These are phyloP conservation scores for Eucera pruinosa DNA, from an alignment of 2,888 invertebrate genomes.

Conservation along the genomic window DNA sequence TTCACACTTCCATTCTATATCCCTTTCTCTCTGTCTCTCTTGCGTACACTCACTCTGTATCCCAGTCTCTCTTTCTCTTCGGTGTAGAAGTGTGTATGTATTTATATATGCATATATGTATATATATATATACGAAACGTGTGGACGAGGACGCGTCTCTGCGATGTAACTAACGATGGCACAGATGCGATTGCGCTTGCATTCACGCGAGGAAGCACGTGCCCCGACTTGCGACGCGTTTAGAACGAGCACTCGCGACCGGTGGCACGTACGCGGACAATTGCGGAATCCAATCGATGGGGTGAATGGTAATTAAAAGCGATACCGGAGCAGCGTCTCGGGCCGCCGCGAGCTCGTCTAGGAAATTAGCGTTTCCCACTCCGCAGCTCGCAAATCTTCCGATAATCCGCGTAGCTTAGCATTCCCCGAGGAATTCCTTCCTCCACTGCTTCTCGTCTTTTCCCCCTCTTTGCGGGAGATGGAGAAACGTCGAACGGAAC, in stretches of 20 bases:
- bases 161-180: constrained; percentile 48
- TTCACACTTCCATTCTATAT: constrained; percentile 8
- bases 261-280: constrained; percentile 36
- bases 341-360: constrained; percentile 32
- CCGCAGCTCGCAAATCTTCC: constrained; percentile 1
- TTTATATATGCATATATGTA: constrained; percentile 1
- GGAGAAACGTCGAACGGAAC: too few relatives aligned
- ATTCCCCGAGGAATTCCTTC: neutral
- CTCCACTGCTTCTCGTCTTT: neutral
- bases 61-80: constrained; percentile 19
- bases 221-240: constrained; percentile 25
- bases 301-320: constrained; percentile 60
- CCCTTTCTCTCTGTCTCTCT: constrained; percentile 6
- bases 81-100: constrained; percentile 3
- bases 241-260: constrained; percentile 7
- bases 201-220: constrained; percentile 37
- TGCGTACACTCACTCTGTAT: neutral
- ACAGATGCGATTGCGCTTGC: constrained; percentile 43
- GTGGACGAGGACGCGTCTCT: constrained; percentile 23
- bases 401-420: neutral
- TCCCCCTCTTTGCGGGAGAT: neutral
- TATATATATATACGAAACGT: constrained; percentile 18
- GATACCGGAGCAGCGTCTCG: constrained; percentile 46
- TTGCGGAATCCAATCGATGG: constrained; percentile 52
- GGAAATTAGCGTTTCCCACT: constrained; percentile 42